phyloP scores from a whole-genome alignment of 64 coral and sea anemone species.

The Astreopora myriophthalma region DNA sequence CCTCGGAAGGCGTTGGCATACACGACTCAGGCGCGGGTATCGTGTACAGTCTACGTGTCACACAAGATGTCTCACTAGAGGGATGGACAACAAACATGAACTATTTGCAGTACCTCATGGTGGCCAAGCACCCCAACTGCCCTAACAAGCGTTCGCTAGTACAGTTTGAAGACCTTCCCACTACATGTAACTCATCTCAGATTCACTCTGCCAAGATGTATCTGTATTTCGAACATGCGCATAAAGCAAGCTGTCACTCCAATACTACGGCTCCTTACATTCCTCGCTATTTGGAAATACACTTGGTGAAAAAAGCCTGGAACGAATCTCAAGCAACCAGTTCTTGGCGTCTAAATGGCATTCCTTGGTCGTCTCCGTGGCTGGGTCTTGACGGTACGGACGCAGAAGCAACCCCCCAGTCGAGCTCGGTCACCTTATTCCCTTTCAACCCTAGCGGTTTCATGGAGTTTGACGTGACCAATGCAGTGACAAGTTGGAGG shows the following conservation, averaged over 20 bases:
- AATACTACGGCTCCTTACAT: not conserved
- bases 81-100: not conserved
- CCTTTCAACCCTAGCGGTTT: conserved; percentile 35
- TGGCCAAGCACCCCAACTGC: conserved; percentile 29
- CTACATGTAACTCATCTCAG: not conserved
- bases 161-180: conserved; percentile 62
- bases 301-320: conserved; percentile 42
- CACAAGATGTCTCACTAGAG: conserved; percentile 64
- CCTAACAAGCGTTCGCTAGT: conserved; percentile 75
- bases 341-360: not conserved
- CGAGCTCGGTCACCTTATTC: conserved; percentile 7
- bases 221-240: conserved; percentile 39
- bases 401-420: conserved; percentile 47
- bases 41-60: conserved; percentile 26
- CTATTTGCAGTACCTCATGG: not conserved
- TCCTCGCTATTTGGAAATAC: not conserved
- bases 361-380: conserved; percentile 31
- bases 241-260: conserved; percentile 48
- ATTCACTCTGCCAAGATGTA: conserved; percentile 40
- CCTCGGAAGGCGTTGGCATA: not conserved
- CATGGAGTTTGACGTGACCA: conserved; percentile 76
- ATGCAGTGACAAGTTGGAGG: conserved; percentile 64
- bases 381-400: conserved; percentile 59
- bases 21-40: conserved; percentile 32
- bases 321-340: conserved; percentile 31